These are phyloP conservation scores for Muntiacus muntjak DNA, from an alignment of 2,113 vertebrate species.

Conservation along the genomic window DNA sequence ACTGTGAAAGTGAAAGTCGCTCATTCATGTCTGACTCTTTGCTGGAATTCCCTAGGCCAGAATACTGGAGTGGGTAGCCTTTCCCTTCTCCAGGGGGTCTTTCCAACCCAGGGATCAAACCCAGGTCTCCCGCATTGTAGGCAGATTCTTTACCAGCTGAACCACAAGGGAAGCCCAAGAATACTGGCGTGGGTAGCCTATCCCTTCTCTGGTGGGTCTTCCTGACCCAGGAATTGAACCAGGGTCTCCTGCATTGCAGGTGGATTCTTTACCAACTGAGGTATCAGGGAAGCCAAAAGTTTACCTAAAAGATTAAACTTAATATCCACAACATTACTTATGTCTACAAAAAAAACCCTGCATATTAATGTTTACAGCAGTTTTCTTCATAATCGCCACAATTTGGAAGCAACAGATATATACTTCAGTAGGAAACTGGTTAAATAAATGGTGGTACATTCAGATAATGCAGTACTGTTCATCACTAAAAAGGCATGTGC, in stretches of 20 bases:
- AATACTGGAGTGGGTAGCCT: not conserved
- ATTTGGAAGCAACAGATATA: not conserved
- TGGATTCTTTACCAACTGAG: not conserved
- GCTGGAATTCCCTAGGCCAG: not conserved
- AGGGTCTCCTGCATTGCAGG: not conserved
- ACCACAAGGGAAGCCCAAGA: not conserved
- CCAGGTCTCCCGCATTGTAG: not conserved
- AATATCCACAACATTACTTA: not conserved
- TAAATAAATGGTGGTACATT: not conserved
- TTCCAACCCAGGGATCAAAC: not conserved
- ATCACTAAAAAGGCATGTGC: not conserved
- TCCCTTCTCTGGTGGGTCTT: not conserved
- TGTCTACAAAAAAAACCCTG: not conserved
- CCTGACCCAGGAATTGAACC: not conserved
- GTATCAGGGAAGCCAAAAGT: not conserved
- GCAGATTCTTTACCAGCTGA: not conserved
- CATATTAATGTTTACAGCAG: not conserved
- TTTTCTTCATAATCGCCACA: not conserved
- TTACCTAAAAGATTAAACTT: not conserved
- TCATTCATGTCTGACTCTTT: not conserved
- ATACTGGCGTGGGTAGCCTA: not conserved
- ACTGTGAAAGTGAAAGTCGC: not conserved
- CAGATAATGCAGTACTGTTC: not conserved
- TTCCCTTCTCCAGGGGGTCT: not conserved
- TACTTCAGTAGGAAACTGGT: not conserved